Evolutionary conservation across 2,888 invertebrate species (phyloP).

Genomic region (Keiferia lycopersicella): DNA sequence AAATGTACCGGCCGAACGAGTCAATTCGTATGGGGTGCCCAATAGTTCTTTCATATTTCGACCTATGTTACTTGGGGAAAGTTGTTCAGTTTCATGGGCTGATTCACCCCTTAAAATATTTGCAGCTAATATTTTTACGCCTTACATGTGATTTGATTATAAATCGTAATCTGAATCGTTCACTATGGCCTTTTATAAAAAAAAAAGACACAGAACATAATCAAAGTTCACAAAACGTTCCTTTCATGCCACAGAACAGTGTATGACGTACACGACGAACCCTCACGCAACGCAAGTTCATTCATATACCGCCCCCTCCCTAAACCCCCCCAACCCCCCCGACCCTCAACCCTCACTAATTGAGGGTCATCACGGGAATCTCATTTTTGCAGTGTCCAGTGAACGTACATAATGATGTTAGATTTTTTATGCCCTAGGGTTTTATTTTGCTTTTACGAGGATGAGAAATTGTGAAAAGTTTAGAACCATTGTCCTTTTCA

Average conservation of each 20-base stretch:
- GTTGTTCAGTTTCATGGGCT: too few species aligned
- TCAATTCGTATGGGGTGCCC: too few species aligned
- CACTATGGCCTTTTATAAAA: too few species aligned
- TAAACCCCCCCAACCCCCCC: not conserved
- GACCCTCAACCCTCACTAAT: not conserved
- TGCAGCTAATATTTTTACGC: too few species aligned
- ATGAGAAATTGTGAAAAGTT: not conserved
- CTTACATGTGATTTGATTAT: too few species aligned
- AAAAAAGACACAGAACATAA: too few species aligned
- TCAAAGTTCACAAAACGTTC: not conserved
- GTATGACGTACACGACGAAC: not conserved
- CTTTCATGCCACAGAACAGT: not conserved
- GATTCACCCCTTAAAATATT: too few species aligned
- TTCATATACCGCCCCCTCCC: not conserved
- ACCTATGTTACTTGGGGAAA: too few species aligned
- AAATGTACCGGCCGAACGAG: too few species aligned
- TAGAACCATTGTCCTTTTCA: not conserved
- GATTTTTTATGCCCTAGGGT: constrained; percentile 5
- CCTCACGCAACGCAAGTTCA: constrained; percentile 12
- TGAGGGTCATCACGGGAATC: constrained; percentile 1
- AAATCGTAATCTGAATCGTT: too few species aligned
- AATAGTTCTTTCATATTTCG: too few species aligned
- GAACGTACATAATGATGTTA: not conserved
- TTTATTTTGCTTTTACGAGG: not conserved
- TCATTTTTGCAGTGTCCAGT: constrained; percentile 7